Percentiles rank a stretch among this genome's conserved stretches.
These are phyloP conservation scores for Drosophila setifemur DNA, from an alignment of 1,140 invertebrate species.

Conservation along the genomic window DNA sequence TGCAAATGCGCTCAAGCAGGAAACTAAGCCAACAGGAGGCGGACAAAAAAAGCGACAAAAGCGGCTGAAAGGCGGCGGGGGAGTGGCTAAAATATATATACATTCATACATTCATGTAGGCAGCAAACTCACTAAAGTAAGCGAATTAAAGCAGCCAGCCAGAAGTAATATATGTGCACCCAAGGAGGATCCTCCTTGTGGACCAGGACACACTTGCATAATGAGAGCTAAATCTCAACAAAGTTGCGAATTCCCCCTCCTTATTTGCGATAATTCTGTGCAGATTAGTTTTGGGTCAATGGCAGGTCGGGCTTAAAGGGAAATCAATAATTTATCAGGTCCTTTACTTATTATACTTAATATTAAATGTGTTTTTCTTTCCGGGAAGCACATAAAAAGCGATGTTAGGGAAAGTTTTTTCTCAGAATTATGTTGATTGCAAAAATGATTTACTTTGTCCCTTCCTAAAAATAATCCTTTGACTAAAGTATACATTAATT, in stretches of 20 bases:
- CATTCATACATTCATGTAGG: not conserved
- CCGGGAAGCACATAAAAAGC: constrained; percentile 39
- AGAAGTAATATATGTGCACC: constrained; percentile 55
- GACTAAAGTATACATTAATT: too few species aligned
- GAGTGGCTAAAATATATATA: not conserved
- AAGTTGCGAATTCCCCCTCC: constrained; percentile 30
- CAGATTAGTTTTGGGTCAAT: constrained; percentile 75
- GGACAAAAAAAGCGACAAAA: not conserved
- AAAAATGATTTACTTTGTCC: too few species aligned
- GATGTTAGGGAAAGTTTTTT: too few species aligned
- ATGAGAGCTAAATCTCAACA: constrained; percentile 31
- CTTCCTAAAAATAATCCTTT: too few species aligned
- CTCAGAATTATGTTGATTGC: too few species aligned
- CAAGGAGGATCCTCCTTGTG: constrained; percentile 5
- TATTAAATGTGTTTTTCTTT: constrained; percentile 8
- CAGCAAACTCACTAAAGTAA: constrained; percentile 30
- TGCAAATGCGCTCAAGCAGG: constrained; percentile 67
- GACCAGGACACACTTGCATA: constrained; percentile 42
- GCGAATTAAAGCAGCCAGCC: constrained; percentile 60
- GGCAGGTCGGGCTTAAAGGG: constrained; percentile 39
- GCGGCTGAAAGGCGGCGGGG: constrained; percentile 13
- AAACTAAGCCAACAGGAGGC: constrained; percentile 62
- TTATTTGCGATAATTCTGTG: constrained; percentile 17
- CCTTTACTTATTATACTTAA: too few species aligned
- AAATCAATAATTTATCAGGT: constrained; percentile 81